A percentile compares a stretch with the other conserved stretches of the same genome.
Evolutionary conservation across 92 coral and sea anemone species (phyloP).

Genomic region (Pocillopora grandis): DNA sequence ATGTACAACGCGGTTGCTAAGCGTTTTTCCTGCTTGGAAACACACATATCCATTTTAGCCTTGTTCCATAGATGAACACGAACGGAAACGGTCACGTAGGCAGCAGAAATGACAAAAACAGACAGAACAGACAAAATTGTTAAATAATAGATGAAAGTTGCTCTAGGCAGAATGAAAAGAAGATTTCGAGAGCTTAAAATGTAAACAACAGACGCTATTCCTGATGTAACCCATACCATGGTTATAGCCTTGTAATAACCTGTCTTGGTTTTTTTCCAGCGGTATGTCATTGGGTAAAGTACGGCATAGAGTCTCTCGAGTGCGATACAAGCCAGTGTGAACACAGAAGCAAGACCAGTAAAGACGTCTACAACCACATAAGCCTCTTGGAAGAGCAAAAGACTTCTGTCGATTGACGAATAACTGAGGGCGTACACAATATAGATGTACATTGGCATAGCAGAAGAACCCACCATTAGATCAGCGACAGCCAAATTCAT

Average conservation of each 20-base stretch:
- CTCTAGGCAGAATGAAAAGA: slow-evolving; percentile 35
- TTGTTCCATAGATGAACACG: slow-evolving; percentile 43
- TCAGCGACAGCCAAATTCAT: slow-evolving; percentile 75
- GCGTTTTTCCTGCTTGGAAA: slow-evolving; percentile 57
- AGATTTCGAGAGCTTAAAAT: slow-evolving; percentile 46
- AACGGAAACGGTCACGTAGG: slow-evolving; percentile 57
- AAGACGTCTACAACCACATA: slow-evolving; percentile 65
- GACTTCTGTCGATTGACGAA: not conserved
- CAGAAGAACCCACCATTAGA: slow-evolving; percentile 74
- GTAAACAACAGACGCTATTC: slow-evolving; percentile 43
- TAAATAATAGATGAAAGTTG: slow-evolving; percentile 49
- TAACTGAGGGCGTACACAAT: slow-evolving; percentile 35
- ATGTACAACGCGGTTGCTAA: slow-evolving; percentile 63
- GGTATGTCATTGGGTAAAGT: slow-evolving; percentile 57
- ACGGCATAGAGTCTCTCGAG: slow-evolving; percentile 72
- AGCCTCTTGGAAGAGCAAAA: slow-evolving; percentile 23
- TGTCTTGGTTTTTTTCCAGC: slow-evolving; percentile 47
- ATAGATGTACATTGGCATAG: slow-evolving; percentile 74
- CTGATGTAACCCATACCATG: slow-evolving; percentile 64
- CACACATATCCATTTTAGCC: slow-evolving; percentile 15
- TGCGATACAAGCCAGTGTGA: slow-evolving; percentile 70
- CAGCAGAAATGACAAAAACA: slow-evolving; percentile 54
- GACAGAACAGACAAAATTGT: slow-evolving; percentile 65
- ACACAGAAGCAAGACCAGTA: slow-evolving; percentile 73
- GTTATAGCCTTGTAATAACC: slow-evolving; percentile 29